Conservation (phyloP, 2,113 vertebrate species). For the Eonycteris spelaea region DNA sequence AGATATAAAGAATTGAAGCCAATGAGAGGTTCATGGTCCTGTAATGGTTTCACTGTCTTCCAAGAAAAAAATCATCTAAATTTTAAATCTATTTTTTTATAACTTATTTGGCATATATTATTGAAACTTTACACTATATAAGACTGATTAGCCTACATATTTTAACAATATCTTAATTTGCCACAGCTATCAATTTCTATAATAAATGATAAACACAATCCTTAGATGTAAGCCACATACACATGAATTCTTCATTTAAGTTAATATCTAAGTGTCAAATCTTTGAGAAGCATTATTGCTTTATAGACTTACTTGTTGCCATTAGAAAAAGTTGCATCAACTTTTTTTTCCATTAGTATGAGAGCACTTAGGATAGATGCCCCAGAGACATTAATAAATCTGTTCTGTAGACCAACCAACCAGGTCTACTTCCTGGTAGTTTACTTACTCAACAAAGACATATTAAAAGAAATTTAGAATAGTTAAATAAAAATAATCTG, state of each 20-base stretch:
- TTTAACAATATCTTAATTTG: slow-evolving; percentile 79
- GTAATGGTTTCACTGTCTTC: slow-evolving; percentile 68
- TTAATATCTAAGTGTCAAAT: slow-evolving; percentile 68
- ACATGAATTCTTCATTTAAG: slow-evolving; percentile 73
- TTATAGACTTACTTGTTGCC: slow-evolving; percentile 1
- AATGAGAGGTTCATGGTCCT: not conserved
- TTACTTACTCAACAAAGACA: not conserved
- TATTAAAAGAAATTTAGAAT: not conserved
- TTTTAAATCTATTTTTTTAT: slow-evolving; percentile 66
- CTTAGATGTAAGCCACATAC: slow-evolving; percentile 66
- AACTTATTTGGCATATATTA: slow-evolving; percentile 70
- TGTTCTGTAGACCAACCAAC: not conserved
- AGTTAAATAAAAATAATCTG: not conserved
- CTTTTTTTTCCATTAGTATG: not conserved
- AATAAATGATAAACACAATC: slow-evolving; percentile 74
- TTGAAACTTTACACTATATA: slow-evolving; percentile 75
- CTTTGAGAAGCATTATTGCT: slow-evolving; percentile 56
- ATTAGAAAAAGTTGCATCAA: not conserved
- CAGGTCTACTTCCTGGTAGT: not conserved
- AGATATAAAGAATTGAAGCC: not conserved
- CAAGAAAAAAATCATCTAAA: slow-evolving; percentile 76
- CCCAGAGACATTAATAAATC: not conserved
- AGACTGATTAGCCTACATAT: slow-evolving; percentile 63
- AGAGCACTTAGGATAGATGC: not conserved
- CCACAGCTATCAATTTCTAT: slow-evolving; percentile 74